Evolutionary conservation across 2,888 invertebrate genomes (phyloP).

Genomic region (Venustoraphidia nigricollis): DNA sequence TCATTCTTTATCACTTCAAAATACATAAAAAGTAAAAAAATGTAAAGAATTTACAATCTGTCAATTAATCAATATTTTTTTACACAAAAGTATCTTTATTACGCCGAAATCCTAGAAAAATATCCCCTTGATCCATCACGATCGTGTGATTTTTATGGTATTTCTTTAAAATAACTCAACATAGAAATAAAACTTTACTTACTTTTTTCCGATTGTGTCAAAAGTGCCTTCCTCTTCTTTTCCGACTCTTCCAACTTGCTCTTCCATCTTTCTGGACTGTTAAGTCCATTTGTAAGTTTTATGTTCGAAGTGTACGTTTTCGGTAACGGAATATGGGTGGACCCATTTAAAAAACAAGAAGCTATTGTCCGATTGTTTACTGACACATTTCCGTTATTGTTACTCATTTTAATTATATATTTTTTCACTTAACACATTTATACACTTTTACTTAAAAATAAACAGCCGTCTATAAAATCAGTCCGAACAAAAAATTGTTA

Average conservation of each 20-base stretch:
- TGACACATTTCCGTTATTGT: conserved; percentile 8
- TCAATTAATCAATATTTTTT: too few relatives aligned
- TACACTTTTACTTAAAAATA: too few relatives aligned
- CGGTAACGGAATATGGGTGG: conserved; percentile 23
- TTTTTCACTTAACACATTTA: not conserved
- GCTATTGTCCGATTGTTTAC: conserved; percentile 13
- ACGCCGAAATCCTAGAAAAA: too few relatives aligned
- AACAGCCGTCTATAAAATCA: too few relatives aligned
- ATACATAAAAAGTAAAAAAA: too few relatives aligned
- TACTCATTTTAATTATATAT: not conserved
- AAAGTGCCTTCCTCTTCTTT: conserved; percentile 46
- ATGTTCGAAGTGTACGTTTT: conserved; percentile 10
- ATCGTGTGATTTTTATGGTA: too few relatives aligned
- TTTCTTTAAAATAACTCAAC: too few relatives aligned
- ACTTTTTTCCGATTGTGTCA: conserved; percentile 58
- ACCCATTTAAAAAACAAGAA: conserved; percentile 17
- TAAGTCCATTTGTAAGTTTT: not conserved
- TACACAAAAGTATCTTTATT: too few relatives aligned
- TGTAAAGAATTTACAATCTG: too few relatives aligned
- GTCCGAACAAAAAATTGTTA: too few relatives aligned
- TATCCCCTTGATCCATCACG: too few relatives aligned
- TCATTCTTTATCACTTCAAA: too few relatives aligned
- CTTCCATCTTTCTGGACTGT: conserved; percentile 45
- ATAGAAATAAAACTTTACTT: conserved; percentile 19
- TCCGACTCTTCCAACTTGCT: conserved; percentile 55